Conservation (phyloP, 2,113 vertebrate genomes). For the Pionites leucogaster region DNA sequence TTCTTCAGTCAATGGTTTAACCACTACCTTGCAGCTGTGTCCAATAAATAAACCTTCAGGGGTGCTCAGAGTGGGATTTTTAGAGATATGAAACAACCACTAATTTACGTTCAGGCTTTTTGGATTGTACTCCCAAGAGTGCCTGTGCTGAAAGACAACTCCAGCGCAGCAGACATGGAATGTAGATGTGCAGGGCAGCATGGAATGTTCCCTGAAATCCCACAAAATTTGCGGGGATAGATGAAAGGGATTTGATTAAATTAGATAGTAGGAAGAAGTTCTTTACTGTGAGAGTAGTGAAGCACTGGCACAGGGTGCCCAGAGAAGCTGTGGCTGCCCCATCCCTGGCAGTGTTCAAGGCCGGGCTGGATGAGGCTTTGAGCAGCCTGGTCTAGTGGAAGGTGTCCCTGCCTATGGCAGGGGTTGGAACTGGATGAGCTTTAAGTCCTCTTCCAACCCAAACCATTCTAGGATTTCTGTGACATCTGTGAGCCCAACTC, state of each 20-base stretch:
- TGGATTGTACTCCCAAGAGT: background rate
- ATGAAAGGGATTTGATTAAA: background rate
- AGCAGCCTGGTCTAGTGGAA: background rate
- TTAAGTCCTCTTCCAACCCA: background rate
- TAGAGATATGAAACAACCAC: background rate
- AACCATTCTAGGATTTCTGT: background rate
- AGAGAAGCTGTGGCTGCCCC: background rate
- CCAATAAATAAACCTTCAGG: background rate
- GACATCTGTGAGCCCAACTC: background rate
- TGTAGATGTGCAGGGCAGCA: background rate
- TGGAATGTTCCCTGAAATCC: background rate
- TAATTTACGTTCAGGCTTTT: background rate
- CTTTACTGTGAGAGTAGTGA: background rate
- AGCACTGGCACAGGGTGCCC: background rate
- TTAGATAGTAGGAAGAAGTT: background rate
- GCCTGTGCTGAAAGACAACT: background rate
- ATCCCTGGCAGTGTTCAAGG: background rate
- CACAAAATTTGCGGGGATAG: background rate
- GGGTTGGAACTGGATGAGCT: background rate
- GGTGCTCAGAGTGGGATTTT: background rate
- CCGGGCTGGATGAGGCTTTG: background rate
- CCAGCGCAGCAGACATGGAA: fast-evolving
- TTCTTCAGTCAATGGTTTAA: background rate
- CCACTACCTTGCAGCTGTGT: background rate
- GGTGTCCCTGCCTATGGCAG: background rate